Evolutionary conservation across 1,140 invertebrate genomes (phyloP), one percentile per base, ranked within the genome.

Genomic region (Lutraria rhynchaena): DNA sequence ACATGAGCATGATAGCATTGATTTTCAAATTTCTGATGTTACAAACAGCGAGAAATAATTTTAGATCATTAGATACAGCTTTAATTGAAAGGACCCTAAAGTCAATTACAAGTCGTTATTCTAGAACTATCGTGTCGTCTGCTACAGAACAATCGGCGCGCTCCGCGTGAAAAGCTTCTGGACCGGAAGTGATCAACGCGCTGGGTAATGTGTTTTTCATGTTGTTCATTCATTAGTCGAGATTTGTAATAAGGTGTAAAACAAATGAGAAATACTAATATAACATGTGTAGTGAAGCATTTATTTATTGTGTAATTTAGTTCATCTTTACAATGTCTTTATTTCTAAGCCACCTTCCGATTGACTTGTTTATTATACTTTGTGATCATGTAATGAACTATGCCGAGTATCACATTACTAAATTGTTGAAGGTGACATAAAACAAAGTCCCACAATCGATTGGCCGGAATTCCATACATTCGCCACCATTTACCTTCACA

Each of bases 41-140:
- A 69, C 76, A 67, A 80, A 80, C 65, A 35, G 76, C 70, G 76
- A 60, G 65, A 70, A 70, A 80, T 80, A 70, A 60, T 80, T 41
- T 80, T 46, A 46, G 65, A 58, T 80, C 63, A 55, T 80, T 49
- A 70, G 65, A 80, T 80, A 44, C 60, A 49, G 63, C 63, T 60
- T 69, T 80, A 80, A 80, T 80, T 80, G 76, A 70, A 63, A 57
- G 76, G 60, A 46, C 44, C 67, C 65, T 70, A 80, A 63, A 80
- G 46, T 70, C 76, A 80, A 80, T 80, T 80, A 80, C 76, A 80
- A 80, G 76, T 70, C 65, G 76, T 80, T 80, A 80, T 80, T 80
- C 65, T 53, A 80, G 67, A 80, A 69, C 55, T 80, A 80, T 65
- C 63, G 55, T 69, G 63, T 80, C 76, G 63, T 80, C 76, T 70